Conservation (phyloP, 2,888 invertebrate genomes). For the Amphipyra berbera region DNA sequence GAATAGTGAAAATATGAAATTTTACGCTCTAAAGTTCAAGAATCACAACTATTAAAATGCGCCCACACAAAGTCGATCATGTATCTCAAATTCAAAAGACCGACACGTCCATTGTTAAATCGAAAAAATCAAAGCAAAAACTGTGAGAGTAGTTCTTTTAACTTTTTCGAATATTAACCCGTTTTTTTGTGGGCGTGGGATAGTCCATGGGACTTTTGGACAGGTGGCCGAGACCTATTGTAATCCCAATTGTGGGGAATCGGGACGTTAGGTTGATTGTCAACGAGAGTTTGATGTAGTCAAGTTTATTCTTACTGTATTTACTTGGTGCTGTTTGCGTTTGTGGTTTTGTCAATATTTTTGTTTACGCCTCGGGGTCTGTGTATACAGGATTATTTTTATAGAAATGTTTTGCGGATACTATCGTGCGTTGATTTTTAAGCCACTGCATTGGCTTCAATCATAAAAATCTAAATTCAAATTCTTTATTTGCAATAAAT, state of each 20-base stretch:
- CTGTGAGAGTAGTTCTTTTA: constrained; percentile 65
- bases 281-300: constrained; percentile 41
- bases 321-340: constrained; percentile 19
- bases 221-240: constrained; percentile 76
- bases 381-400: not conserved
- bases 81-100: constrained; percentile 45
- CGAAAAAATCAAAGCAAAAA: constrained; percentile 61
- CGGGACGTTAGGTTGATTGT: constrained; percentile 27
- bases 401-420: not conserved
- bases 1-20: constrained; percentile 21
- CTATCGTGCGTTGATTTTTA: not conserved
- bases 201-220: constrained; percentile 72
- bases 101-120: constrained; percentile 41
- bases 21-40: constrained; percentile 5
- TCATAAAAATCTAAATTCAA: too few relatives aligned
- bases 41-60: constrained; percentile 17
- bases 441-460: too few relatives aligned
- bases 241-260: constrained; percentile 45
- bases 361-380: constrained; percentile 30
- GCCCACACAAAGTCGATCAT: constrained; percentile 43
- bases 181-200: constrained; percentile 85
- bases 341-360: constrained; percentile 36
- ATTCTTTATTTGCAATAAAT: too few relatives aligned
- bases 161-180: constrained; percentile 71
- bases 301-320: constrained; percentile 21